These are phyloP conservation scores for Lepidurus packardi DNA, from an alignment of 1,140 invertebrate genomes.

Conservation along the genomic window DNA sequence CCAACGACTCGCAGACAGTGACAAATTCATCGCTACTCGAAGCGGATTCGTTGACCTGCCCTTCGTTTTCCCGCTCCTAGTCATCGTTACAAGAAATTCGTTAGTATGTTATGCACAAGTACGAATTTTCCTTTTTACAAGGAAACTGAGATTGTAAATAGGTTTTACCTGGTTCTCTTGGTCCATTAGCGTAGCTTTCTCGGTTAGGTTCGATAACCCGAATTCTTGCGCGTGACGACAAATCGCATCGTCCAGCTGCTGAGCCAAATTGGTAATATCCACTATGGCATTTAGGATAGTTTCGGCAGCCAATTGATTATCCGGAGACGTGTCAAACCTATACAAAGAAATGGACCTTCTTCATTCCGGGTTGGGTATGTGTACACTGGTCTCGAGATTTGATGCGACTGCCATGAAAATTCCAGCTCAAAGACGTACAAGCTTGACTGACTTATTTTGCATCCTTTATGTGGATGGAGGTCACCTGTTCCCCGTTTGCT, in stretches of 20 bases:
- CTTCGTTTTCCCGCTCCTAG: slow-evolving; percentile 10
- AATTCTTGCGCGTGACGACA: slow-evolving; percentile 16
- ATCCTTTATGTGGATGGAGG: slow-evolving; percentile 14
- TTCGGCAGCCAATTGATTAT: slow-evolving; percentile 50
- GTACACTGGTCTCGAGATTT: not conserved
- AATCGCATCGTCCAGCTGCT: slow-evolving; percentile 55
- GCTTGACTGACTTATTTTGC: slow-evolving; percentile 22
- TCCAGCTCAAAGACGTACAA: not conserved
- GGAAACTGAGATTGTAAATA: not conserved
- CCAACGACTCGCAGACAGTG: slow-evolving; percentile 5
- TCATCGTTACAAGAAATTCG: not conserved
- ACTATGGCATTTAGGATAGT: slow-evolving; percentile 57
- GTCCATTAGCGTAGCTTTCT: not conserved
- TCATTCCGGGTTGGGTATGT: not conserved
- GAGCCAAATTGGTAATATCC: slow-evolving; percentile 60
- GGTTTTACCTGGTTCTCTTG: not conserved
- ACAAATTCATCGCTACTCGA: slow-evolving; percentile 25
- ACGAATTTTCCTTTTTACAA: not conserved
- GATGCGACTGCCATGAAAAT: not conserved
- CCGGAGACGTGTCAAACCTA: slow-evolving; percentile 33
- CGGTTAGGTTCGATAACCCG: not conserved
- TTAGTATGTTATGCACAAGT: not conserved
- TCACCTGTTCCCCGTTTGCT: slow-evolving; percentile 6
- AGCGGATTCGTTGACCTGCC: not conserved
- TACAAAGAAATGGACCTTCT: not conserved